Evolutionary conservation across 2,888 invertebrate species (phyloP), one percentile per base, ranked within the genome.

Genomic region (Hyposoter dolosus): DNA sequence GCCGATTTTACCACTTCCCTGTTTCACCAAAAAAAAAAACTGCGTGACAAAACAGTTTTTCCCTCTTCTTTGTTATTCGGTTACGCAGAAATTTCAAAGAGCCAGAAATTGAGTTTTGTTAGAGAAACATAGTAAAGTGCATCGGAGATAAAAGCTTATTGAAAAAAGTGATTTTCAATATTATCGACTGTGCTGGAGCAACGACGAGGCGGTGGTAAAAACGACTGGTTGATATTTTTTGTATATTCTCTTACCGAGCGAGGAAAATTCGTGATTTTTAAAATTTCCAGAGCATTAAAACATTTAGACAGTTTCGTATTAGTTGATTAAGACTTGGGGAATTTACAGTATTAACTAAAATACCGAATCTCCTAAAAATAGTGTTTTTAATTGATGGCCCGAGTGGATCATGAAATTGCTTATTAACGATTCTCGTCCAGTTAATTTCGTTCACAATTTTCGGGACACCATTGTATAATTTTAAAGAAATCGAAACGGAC

Each of bases 1-100:
- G 74, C 77, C 86, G 86, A 78, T 84, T 86, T 86, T 79, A 86
- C 86, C 81, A 84, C 82, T 76, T 56, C 60, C 74, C 15, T 23
- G 68, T 28, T 74, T 79, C 69, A 82, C 63, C 82, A 66, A 60
- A 75, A 53, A 75, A 53, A 32, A 12, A 63, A 32, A n/a, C 50
- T 19, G 19, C 23, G 40, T n/a, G 45, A 65, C 28, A 6, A 28
- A 47, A 71, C 19, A 74, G 83, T 74, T 60, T 78, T 28, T 47
- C 32, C 19, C 40, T 47, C 45, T 10, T 47, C 45, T 68, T 28
- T 40, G 72, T 32, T 66, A 78, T 81, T 65, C 17, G 28, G 40
- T 72, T 35, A 60, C 28, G 28, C 28, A 60, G 28, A 28, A 60
- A 60, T 6, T 15, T 15, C 4, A 15, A 53, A 9, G 19, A 53